Conservation (phyloP, 2,113 vertebrate species). For the Emberiza fucata region DNA sequence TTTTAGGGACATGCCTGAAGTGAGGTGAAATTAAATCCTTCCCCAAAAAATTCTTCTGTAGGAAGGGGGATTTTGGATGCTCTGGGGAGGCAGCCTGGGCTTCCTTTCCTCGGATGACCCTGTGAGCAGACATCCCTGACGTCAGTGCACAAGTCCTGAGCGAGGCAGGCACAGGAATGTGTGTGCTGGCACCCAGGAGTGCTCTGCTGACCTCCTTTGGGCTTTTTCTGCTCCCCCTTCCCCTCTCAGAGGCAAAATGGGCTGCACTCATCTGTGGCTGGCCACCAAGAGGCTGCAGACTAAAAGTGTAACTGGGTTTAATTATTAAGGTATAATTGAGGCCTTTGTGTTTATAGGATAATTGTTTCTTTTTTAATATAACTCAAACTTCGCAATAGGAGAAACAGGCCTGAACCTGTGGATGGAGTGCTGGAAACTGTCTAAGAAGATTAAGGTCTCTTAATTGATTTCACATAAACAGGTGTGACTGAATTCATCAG, state of each 20-base stretch:
- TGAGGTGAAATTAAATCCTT: neutral
- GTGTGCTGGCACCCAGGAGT: neutral
- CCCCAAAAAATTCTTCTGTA: neutral
- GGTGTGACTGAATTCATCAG: conserved; percentile 70
- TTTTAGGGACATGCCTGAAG: neutral
- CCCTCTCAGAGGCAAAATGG: neutral
- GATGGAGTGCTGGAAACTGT: conserved; percentile 55
- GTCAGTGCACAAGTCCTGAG: neutral
- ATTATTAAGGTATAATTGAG: conserved; percentile 59
- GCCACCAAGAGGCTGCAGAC: conserved; percentile 37
- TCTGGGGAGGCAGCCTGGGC: neutral
- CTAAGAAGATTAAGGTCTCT: conserved; percentile 64
- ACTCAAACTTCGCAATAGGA: conserved; percentile 50
- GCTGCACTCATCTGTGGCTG: neutral
- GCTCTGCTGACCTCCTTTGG: neutral
- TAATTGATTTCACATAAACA: conserved; percentile 72
- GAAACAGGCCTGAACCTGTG: conserved; percentile 65
- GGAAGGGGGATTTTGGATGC: neutral
- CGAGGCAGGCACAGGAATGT: neutral
- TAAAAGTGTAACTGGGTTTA: conserved; percentile 19
- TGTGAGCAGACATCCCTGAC: neutral
- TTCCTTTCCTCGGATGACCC: neutral
- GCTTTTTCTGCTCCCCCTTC: neutral
- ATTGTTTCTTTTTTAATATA: conserved; percentile 66
- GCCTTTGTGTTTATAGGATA: conserved; percentile 60